Conservation (phyloP, 2,888 invertebrate species). For the Leptinotarsa rubiginosa region DNA sequence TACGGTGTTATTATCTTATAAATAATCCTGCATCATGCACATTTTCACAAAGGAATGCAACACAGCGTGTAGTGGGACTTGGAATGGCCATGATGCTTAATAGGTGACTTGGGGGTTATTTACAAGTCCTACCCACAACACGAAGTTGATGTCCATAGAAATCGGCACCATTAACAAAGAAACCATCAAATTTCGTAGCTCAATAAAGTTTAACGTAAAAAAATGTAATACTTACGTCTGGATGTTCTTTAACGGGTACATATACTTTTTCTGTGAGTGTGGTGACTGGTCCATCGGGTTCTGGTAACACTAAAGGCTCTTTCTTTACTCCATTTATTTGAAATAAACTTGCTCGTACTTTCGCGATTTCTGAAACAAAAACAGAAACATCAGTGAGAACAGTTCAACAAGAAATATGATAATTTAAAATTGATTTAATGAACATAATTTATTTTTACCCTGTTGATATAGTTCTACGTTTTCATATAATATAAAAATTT, state of each 20-base stretch:
- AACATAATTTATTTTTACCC: too few species aligned
- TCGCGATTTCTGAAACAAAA: slow-evolving; percentile 92
- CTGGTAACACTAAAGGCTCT: slow-evolving; percentile 91
- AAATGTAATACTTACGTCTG: slow-evolving; percentile 90
- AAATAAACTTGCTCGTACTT: slow-evolving; percentile 97
- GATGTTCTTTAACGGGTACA: slow-evolving; percentile 99
- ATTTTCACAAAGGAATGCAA: neutral
- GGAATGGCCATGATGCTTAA: too few species aligned
- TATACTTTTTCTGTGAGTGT: slow-evolving; percentile 99
- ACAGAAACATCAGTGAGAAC: slow-evolving; percentile 16
- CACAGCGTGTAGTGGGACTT: neutral
- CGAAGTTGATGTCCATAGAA: too few species aligned
- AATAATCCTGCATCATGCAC: neutral
- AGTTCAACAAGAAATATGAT: neutral
- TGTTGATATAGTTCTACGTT: too few species aligned
- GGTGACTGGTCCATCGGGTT: slow-evolving; percentile 89
- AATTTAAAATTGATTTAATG: neutral
- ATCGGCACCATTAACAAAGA: too few species aligned
- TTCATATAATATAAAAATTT: too few species aligned
- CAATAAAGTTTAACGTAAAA: neutral
- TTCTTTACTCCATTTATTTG: slow-evolving; percentile 98
- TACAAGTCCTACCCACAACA: too few species aligned
- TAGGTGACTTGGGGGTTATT: too few species aligned
- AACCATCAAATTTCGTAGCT: too few species aligned
- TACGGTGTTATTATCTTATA: neutral